Evolutionary conservation across 2,113 vertebrate species (phyloP).

Genomic region (Heterocephalus glaber): DNA sequence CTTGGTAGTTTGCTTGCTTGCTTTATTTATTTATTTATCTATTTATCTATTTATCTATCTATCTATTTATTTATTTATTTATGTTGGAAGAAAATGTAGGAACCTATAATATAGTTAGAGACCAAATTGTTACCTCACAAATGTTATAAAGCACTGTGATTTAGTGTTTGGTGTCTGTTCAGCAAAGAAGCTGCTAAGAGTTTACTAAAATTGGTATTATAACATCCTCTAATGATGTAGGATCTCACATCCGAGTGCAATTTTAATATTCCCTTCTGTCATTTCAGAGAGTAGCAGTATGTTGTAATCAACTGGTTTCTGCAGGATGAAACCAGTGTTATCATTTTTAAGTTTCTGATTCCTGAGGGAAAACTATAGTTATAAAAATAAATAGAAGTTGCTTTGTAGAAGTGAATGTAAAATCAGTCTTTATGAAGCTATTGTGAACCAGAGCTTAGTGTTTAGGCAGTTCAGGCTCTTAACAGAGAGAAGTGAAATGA

Average conservation of each 20-base stretch:
- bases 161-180: not conserved
- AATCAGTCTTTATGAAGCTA: not conserved
- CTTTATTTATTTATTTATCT: no score
- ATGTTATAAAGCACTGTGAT: conserved; percentile 41
- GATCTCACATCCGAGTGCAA: not conserved
- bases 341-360: not conserved
- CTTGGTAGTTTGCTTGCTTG: conserved; percentile 54
- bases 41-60: not conserved
- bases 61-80: not conserved
- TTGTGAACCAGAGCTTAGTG: not conserved
- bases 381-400: not conserved
- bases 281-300: not conserved
- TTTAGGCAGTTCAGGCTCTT: not conserved
- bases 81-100: conserved; percentile 53
- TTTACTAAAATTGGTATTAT: conserved; percentile 28
- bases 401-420: not conserved
- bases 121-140: conserved; percentile 45
- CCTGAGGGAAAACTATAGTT: not conserved
- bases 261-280: not conserved
- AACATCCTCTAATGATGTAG: not conserved
- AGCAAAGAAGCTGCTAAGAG: conserved; percentile 19
- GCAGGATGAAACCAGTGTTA: not conserved
- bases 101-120: conserved; percentile 37
- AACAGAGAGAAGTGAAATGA: not conserved
- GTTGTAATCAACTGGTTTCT: conserved; percentile 15